phyloP scores from a whole-genome alignment of 2,888 invertebrate genomes.

The Agrochola macilenta region DNA sequence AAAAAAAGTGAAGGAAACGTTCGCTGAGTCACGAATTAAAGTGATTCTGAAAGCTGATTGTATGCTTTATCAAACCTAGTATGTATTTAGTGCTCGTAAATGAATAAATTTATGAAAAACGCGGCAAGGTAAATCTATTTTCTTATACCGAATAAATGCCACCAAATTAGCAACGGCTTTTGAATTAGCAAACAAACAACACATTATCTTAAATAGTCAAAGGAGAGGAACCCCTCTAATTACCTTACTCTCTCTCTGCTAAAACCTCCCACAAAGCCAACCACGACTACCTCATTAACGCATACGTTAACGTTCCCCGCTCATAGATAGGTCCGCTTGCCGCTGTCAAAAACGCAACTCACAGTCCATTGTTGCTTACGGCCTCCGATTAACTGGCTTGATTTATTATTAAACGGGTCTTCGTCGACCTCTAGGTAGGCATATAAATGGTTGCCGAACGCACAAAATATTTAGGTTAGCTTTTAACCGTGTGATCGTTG shows the following conservation, averaged over 20 bases:
- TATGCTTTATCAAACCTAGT: conserved; percentile 2
- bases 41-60: conserved; percentile 16
- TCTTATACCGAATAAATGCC: not conserved
- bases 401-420: conserved; percentile 82
- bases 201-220: conserved; percentile 37
- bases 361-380: conserved; percentile 67
- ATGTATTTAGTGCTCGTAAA: not conserved
- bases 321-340: conserved; percentile 46
- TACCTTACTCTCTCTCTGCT: conserved; percentile 33
- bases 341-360: conserved; percentile 63
- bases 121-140: not conserved
- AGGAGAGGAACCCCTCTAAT: conserved; percentile 42
- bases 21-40: conserved; percentile 30
- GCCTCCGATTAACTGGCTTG: conserved; percentile 73
- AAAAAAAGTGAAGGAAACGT: conserved; percentile 34
- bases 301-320: conserved; percentile 56
- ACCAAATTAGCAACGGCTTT: conserved; percentile 10
- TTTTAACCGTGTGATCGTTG: conserved; percentile 57
- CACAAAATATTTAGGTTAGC: conserved; percentile 77
- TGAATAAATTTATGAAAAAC: not conserved
- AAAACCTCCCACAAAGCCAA: conserved; percentile 45
- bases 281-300: conserved; percentile 53
- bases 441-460: conserved; percentile 69
- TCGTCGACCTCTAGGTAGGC: conserved; percentile 73
- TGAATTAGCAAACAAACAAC: conserved; percentile 18